A percentile compares a stretch with the other conserved stretches of the same genome.
phyloP scores from a whole-genome alignment of 2,113 vertebrate genomes.

The Podarcis cretensis region DNA sequence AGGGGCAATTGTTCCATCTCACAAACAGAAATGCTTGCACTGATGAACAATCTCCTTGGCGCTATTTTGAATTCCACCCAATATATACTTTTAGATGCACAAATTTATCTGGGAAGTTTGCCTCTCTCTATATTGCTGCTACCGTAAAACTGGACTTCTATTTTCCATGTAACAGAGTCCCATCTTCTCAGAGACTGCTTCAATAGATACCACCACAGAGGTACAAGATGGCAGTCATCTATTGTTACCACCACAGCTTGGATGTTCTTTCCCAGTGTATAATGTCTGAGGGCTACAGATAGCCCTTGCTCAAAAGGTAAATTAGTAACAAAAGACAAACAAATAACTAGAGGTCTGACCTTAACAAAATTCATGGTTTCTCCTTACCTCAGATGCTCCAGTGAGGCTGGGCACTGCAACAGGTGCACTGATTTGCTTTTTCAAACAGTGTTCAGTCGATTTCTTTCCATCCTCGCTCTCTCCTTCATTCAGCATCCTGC shows the following conservation, averaged over 20 bases:
- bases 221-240: background rate
- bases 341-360: background rate
- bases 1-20: too few species aligned
- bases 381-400: constrained; percentile 85
- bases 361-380: background rate
- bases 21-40: too few species aligned
- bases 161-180: background rate
- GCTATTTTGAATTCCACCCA: too few species aligned
- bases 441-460: constrained; percentile 3
- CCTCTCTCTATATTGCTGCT: constrained; percentile 45
- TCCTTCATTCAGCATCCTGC: background rate
- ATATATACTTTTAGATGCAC: too few species aligned
- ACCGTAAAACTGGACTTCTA: background rate
- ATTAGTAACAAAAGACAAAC: background rate
- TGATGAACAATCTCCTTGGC: too few species aligned
- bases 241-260: background rate
- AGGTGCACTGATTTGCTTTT: constrained; percentile 62
- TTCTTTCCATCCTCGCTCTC: constrained; percentile 35
- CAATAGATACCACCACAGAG: background rate
- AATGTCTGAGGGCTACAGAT: background rate
- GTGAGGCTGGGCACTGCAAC: constrained; percentile 74
- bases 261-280: background rate
- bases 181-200: background rate
- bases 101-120: background rate
- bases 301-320: background rate